Percentiles rank a stretch among this genome's conserved stretches.
These are phyloP conservation scores for Holcopasites calliopsidis DNA, from an alignment of 1,140 invertebrate species.

Conservation along the genomic window DNA sequence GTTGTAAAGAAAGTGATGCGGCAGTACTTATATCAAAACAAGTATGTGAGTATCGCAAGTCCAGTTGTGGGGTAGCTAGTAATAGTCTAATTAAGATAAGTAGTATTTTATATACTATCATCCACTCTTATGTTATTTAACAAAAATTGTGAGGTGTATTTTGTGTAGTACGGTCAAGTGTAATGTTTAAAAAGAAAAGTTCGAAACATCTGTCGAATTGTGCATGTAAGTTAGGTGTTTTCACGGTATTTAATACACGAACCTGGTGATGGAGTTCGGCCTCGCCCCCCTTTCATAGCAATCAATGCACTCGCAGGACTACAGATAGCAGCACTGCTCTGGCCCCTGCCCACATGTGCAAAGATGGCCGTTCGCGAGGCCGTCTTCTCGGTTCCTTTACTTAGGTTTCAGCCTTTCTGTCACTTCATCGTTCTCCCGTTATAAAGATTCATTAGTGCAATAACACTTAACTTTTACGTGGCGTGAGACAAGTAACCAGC, in stretches of 20 bases:
- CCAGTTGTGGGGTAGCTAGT: too few species aligned
- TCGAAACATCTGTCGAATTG: not conserved
- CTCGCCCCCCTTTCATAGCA: conserved; percentile 61
- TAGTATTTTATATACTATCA: not conserved
- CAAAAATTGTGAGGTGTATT: too few species aligned
- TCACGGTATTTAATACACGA: conserved; percentile 29
- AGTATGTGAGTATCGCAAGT: not conserved
- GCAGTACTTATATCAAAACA: not conserved
- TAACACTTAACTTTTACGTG: not conserved
- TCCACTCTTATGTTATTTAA: too few species aligned
- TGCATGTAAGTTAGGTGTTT: conserved; percentile 21
- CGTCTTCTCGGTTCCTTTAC: conserved; percentile 45
- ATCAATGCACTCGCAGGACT: conserved; percentile 51
- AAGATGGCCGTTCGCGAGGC: conserved; percentile 70
- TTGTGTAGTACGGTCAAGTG: too few species aligned
- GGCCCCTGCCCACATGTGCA: conserved; percentile 71
- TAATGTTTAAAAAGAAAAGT: not conserved
- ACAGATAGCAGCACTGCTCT: conserved; percentile 65
- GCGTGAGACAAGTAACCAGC: conserved; percentile 4
- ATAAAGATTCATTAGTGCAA: conserved; percentile 14
- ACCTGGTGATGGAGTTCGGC: conserved; percentile 42
- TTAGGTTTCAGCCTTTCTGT: conserved; percentile 36
- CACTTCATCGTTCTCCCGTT: conserved; percentile 8
- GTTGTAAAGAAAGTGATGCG: not conserved
- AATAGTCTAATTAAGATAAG: not conserved